Evolutionary conservation across 2,888 invertebrate genomes (phyloP), one percentile per base, ranked within the genome.

Genomic region (Idaea aversata): DNA sequence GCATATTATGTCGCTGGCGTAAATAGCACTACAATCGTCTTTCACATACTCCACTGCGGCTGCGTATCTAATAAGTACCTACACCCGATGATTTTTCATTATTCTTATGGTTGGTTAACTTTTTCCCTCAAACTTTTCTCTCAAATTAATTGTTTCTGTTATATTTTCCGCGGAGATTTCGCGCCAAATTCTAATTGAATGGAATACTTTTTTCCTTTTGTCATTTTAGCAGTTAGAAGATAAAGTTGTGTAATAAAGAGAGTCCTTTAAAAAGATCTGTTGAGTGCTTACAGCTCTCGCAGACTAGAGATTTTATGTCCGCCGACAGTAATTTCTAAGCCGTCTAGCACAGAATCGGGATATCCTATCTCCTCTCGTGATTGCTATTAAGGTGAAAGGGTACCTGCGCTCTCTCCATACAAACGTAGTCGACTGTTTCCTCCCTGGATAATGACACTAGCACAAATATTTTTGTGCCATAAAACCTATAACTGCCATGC

Each of bases 111-210:
- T 25, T 25, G 25, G 25, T 62, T 57, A 63, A 68, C 63, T 66
- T 66, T 63, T 66, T 36, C 47, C 65, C 71, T 68, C 25, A 38
- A 72, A 72, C 66, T 73, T 75, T 73, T 69, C 73, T 70, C 69
- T 65, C 64, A 76, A 47, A 74, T 79, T 80, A 81, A 80, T 78
- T 77, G 75, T 78, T 75, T 75, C 74, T 59, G 63, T 68, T 73
- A 75, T 72, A 72, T 76, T 74, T 75, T 66, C 65, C 60, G 34
- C 38, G 15, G 66, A 72, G 73, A 70, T 67, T 75, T 71, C 64
- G 65, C 71, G 67, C 69, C 57, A 61, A 69, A 74, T 75, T 76
- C 66, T 76, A 78, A 78, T 78, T 80, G 75, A 76, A 73, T 60
- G 63, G 65, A 68, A 63, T 64, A 62, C 66, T 47, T 70, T 68